These are phyloP conservation scores for Apamea monoglypha DNA, from an alignment of 2,888 invertebrate genomes.

Conservation along the genomic window DNA sequence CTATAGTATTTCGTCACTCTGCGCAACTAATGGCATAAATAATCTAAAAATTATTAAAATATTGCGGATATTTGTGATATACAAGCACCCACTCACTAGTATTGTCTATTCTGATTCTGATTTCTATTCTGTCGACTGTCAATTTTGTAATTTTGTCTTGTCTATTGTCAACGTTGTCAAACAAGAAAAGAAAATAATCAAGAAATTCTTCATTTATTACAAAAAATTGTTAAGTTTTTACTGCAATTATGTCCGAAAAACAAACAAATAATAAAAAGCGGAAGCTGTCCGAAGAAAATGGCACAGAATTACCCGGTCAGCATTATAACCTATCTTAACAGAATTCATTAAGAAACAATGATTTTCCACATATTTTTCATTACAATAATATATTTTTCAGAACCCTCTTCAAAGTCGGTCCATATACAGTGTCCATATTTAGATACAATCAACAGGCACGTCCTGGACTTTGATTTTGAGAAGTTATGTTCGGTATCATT, in stretches of 20 bases:
- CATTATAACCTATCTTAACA: constrained; percentile 66
- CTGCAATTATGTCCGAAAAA: constrained; percentile 72
- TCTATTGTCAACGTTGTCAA: constrained; percentile 40
- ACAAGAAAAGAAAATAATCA: constrained; percentile 10
- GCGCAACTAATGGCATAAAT: not conserved
- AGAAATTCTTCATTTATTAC: not conserved
- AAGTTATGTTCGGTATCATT: constrained; percentile 99
- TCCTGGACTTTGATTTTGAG: constrained; percentile 99
- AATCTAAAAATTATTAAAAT: not conserved
- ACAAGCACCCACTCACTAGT: not conserved
- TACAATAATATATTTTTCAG: constrained; percentile 68
- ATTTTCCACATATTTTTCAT: not conserved
- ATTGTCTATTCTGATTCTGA: not conserved
- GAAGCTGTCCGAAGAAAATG: constrained; percentile 79
- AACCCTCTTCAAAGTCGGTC: constrained; percentile 72
- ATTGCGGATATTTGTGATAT: not conserved
- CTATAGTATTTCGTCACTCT: not conserved
- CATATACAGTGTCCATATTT: constrained; percentile 97
- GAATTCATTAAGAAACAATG: not conserved
- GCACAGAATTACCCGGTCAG: constrained; percentile 74
- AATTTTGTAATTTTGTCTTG: not conserved
- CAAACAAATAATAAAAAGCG: constrained; percentile 73
- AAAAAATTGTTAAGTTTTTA: not conserved
- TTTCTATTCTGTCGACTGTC: not conserved
- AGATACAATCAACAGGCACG: constrained; percentile 99